Conservation (phyloP, 2,797 vertebrate species). For the Microchirus variegatus region DNA sequence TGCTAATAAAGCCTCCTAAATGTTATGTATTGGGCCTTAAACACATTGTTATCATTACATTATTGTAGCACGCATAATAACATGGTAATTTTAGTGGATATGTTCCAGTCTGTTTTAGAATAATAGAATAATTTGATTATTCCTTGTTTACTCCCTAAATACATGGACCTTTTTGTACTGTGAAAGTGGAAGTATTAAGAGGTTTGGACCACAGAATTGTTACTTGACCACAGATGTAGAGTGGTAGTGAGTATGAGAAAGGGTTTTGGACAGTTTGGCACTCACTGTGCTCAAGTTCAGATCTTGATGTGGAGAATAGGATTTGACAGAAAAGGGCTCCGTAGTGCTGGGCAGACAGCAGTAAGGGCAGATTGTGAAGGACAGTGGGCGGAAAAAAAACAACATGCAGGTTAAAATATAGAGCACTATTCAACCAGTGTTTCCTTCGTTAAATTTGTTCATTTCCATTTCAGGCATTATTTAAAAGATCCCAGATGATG, state of each 20-base stretch:
- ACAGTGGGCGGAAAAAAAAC: constrained; percentile 2
- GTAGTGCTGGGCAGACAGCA: constrained; percentile 8
- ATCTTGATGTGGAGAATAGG: constrained; percentile 40
- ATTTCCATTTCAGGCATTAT: constrained; percentile 39
- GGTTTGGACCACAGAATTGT: constrained; percentile 26
- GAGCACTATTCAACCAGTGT: constrained; percentile 8
- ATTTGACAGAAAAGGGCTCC: constrained; percentile 31
- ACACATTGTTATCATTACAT: too few species aligned
- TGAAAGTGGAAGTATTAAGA: constrained; percentile 11
- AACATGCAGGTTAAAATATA: constrained; percentile 4
- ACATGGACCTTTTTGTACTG: constrained; percentile 8
- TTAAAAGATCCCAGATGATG: constrained; percentile 42
- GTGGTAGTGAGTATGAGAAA: constrained; percentile 24
- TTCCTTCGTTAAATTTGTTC: constrained; percentile 26
- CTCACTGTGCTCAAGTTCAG: constrained; percentile 40
- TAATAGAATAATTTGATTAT: constrained; percentile 17
- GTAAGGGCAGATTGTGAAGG: constrained; percentile 8
- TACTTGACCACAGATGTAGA: constrained; percentile 26
- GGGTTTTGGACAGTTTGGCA: constrained; percentile 43
- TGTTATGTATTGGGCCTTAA: too few species aligned
- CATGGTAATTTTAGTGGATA: too few species aligned
- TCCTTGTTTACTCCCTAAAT: constrained; percentile 3
- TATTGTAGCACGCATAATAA: too few species aligned
- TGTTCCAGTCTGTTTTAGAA: constrained; percentile 12
- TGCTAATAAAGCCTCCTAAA: too few species aligned